Evolutionary conservation across 2,888 invertebrate genomes (phyloP).

Genomic region (Phorcus lineatus): DNA sequence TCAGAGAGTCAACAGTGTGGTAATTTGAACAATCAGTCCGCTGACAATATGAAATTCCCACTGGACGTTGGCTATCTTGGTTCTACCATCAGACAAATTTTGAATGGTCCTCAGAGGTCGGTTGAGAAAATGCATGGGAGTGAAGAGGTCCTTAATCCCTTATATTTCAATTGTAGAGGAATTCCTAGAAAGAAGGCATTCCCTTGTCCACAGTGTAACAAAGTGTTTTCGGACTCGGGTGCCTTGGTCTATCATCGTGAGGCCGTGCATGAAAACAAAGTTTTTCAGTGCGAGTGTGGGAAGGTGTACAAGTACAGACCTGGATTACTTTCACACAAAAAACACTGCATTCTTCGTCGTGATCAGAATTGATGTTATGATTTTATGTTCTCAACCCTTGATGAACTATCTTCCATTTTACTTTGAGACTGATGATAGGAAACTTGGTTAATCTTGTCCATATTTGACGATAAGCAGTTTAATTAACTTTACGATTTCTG

Average conservation of each 20-base stretch:
- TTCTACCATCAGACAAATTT: background rate
- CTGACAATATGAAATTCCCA: background rate
- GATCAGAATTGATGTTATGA: too few species aligned
- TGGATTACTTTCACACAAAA: background rate
- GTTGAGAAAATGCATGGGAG: too few species aligned
- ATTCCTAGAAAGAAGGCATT: background rate
- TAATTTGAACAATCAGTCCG: background rate
- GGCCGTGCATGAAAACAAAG: slow-evolving; percentile 14
- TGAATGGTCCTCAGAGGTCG: background rate
- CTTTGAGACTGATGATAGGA: too few species aligned
- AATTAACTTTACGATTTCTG: too few species aligned
- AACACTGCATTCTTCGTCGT: background rate
- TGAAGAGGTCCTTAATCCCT: too few species aligned
- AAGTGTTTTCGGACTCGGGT: slow-evolving; percentile 9
- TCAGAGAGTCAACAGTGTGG: background rate
- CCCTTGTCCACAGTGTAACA: background rate
- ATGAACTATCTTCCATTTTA: too few species aligned
- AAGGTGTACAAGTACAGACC: slow-evolving; percentile 10
- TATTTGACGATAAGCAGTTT: too few species aligned
- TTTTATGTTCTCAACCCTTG: too few species aligned
- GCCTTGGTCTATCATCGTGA: background rate
- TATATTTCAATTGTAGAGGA: background rate
- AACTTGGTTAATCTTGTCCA: too few species aligned
- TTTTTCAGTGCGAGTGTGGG: slow-evolving; percentile 4
- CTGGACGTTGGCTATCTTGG: background rate